Percentiles rank a stretch among this genome's conserved stretches.
Evolutionary conservation across 35 echinoderm and acorn worm genomes (phyloP).

Genomic region (Heliocidaris tuberculata): DNA sequence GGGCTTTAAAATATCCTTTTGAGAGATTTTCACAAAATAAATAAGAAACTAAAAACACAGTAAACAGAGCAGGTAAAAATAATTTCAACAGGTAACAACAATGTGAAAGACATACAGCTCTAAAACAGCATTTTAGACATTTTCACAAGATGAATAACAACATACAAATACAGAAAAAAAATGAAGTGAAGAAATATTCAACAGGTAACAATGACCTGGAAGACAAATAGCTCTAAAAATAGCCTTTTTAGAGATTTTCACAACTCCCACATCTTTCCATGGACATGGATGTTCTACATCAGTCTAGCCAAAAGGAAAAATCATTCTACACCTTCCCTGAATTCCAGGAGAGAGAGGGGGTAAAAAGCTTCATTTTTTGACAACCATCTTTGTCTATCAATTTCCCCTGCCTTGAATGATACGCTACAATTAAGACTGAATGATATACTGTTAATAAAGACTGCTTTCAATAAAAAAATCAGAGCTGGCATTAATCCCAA

Average conservation of each 20-base stretch:
- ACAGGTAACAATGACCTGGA: not conserved
- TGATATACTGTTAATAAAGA: not conserved
- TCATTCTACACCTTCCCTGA: not conserved
- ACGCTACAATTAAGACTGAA: not conserved
- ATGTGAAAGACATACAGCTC: not conserved
- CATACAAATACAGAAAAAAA: too few species aligned
- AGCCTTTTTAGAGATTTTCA: not conserved
- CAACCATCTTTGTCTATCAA: not conserved
- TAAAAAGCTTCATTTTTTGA: not conserved
- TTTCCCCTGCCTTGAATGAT: not conserved
- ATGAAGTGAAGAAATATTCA: not conserved
- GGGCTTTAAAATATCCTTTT: too few species aligned
- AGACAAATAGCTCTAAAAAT: not conserved
- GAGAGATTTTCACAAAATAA: too few species aligned
- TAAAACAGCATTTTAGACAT: not conserved
- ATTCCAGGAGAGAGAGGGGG: not conserved
- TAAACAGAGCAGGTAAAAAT: not conserved
- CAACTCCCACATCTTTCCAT: not conserved
- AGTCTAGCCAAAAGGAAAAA: slow-evolving; percentile 12
- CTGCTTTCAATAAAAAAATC: not conserved
- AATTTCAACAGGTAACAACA: not conserved
- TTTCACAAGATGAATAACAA: not conserved
- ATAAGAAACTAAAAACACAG: too few species aligned
- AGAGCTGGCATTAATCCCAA: not conserved
- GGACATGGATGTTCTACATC: not conserved